Evolutionary conservation across 2,797 vertebrate genomes (phyloP), one percentile per base, ranked within the genome.

Genomic region (Gadopsis marmoratus): DNA sequence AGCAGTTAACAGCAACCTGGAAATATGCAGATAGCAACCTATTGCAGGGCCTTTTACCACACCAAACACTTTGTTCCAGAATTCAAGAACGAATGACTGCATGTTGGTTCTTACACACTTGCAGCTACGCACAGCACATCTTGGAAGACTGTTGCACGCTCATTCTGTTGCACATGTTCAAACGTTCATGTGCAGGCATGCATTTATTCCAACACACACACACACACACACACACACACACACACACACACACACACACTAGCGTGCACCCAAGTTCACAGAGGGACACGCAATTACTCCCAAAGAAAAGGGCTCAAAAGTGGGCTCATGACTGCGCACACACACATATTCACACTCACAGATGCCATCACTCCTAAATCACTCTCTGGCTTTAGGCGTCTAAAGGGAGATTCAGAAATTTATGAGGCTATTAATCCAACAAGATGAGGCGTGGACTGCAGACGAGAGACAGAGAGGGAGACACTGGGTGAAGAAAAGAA

Each of bases 361-460:
- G 12, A 72, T 69, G 39, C 64, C 79, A 31, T 55, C 4, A 3
- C 47, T 66, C 63, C 11, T 89, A 74, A 90, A 78, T 91, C 79
- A 74, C 50, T 69, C 45, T 50, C 56, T 76, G 84, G 79, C 83
- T 81, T 71, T 51, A 65, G 76, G 86, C 72, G 43, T 79, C 65
- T 79, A 39, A 87, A 76, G 71, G 48, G 68, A 86, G 76, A 89
- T 86, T 87, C 67, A 70, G 64, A 87, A 68, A 88, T 92, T 89
- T 91, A 91, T 50, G 90, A 85, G 78, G 78, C 82, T 81, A 62
- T 92, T 89, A 89, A 90, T 92, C 78, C 76, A 56, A 50, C 50
- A 75, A 79, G 82, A 87, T 72, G 6, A 82, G 85, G 71, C 37
- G 59, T 77, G 59, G 83, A 58, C 68, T 21, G 5, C 60, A 64